These are phyloP conservation scores for Styela plicata DNA, from an alignment of 23 tunicate genomes.

Conservation along the genomic window DNA sequence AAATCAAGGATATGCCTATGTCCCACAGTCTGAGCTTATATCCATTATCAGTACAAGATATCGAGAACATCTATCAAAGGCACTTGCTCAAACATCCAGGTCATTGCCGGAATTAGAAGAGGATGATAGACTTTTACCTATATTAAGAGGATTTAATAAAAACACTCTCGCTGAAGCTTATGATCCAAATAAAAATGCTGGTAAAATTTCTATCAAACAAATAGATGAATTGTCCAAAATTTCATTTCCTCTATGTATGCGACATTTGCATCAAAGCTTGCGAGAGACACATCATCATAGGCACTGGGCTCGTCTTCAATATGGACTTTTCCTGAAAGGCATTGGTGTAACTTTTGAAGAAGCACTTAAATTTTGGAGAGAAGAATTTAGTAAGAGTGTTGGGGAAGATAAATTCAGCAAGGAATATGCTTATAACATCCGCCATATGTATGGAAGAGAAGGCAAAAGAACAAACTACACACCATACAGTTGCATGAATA, in stretches of 20 bases:
- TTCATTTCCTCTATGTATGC: slow-evolving; percentile 91
- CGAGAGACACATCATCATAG: slow-evolving; percentile 79
- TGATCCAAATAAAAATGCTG: slow-evolving; percentile 80
- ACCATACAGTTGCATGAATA: slow-evolving; percentile 90
- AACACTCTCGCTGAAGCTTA: slow-evolving; percentile 75
- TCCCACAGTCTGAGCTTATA: slow-evolving; percentile 74
- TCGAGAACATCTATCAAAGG: slow-evolving; percentile 81
- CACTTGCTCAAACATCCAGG: slow-evolving; percentile 59
- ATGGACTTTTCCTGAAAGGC: slow-evolving; percentile 79
- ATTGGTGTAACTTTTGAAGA: slow-evolving; percentile 84
- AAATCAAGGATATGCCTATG: slow-evolving; percentile 74
- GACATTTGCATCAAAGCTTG: slow-evolving; percentile 63
- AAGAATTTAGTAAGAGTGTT: slow-evolving; percentile 74
- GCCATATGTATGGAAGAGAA: slow-evolving; percentile 88
- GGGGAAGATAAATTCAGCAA: slow-evolving; percentile 89
- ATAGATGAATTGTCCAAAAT: slow-evolving; percentile 68
- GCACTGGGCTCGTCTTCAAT: slow-evolving; percentile 87
- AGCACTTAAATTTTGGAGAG: slow-evolving; percentile 80
- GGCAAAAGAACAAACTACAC: slow-evolving; percentile 89
- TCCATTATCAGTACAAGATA: slow-evolving; percentile 78
- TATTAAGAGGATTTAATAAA: slow-evolving; percentile 72
- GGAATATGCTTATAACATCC: slow-evolving; percentile 80
- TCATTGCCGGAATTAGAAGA: slow-evolving; percentile 86
- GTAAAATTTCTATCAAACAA: slow-evolving; percentile 76
- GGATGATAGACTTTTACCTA: slow-evolving; percentile 79